These are phyloP conservation scores for Odontocolon sp. DNA, from an alignment of 2,888 invertebrate species.

Conservation along the genomic window DNA sequence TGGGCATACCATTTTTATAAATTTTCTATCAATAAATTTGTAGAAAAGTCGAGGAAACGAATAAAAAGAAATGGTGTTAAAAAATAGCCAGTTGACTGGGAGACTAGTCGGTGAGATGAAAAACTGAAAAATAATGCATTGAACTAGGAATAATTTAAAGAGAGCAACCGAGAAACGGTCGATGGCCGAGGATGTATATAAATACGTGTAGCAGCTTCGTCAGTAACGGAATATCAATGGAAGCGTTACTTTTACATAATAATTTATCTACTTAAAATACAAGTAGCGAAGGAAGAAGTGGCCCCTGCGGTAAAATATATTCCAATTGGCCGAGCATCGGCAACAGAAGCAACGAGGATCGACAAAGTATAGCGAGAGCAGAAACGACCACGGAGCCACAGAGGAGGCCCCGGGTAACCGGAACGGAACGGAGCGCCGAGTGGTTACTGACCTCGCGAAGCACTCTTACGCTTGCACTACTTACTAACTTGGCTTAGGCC, in stretches of 20 bases:
- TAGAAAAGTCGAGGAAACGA: too few species aligned
- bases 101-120: too few species aligned
- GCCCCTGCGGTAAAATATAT: conserved; percentile 27
- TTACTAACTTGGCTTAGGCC: conserved; percentile 76
- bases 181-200: conserved; percentile 5
- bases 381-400: conserved; percentile 50
- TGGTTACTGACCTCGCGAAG: conserved; percentile 72
- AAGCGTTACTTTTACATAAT: conserved; percentile 72
- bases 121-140: not conserved
- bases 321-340: conserved; percentile 56
- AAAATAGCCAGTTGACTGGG: too few species aligned
- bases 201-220: conserved; percentile 8
- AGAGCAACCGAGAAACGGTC: conserved; percentile 15
- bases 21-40: too few species aligned
- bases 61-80: too few species aligned
- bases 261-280: conserved; percentile 64
- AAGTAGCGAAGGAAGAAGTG: conserved; percentile 16
- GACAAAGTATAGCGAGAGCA: conserved; percentile 37
- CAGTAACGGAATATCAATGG: conserved; percentile 71
- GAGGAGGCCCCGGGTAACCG: conserved; percentile 65
- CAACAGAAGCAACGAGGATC: conserved; percentile 38
- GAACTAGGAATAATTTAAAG: conserved; percentile 13
- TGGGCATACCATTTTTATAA: too few species aligned
- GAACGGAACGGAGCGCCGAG: conserved; percentile 68
- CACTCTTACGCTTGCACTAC: conserved; percentile 81